Base-by-base conservation (phyloP, 53 echinoderm and acorn worm species). In the Crossaster papposus region DNA sequence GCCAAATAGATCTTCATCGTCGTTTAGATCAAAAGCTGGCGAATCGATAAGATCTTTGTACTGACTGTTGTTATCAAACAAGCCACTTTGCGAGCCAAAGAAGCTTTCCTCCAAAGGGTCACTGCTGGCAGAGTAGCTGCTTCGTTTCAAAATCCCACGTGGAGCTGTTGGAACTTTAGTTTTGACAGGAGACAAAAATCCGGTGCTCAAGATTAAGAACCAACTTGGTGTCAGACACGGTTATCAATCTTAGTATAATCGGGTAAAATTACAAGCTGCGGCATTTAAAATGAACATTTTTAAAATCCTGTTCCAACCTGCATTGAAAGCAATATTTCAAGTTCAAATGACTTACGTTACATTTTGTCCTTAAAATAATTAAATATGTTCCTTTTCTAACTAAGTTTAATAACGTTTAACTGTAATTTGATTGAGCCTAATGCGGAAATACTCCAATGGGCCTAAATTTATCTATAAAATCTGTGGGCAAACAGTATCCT, bases 81-180 rank as follows among this genome's bases (percentile, higher is more conserved):
- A 55, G 13, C 80, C 17, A 77, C 55, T 77, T 52, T 87, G 87
- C 23, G 87, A 87, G 55, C 87, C 87, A 64, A 87, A 87, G 63
- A 87, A 54, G 74, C 26, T 77, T 54, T 87, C 87, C 29, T 75
- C 77, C 8, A 76, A 8, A 54, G 63, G 36, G 35, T 87, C 87
- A 23, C 50, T 36, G 63, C 24, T 33, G 36, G n/a, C 44, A 63
- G 87, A n/a, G 14, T 77, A 58, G n/a, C 36, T 34, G 11, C 28
- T 77, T 77, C 77, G 22, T 76, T 77, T 87, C 63, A 87, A 87
- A 77, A 87, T 87, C 54, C 87, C 77, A 44, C 72, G 54, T n/a
- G 87, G 77, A 62, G 77, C 77, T 38, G 58, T 76, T 34, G 87
- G 87, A 58, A 87, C 87, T 87, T 65, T 64, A 35, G 13, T 70